Evolutionary conservation across 2,113 vertebrate species (phyloP), one percentile per base, ranked within the genome.

Genomic region (Plectropomus leopardus): DNA sequence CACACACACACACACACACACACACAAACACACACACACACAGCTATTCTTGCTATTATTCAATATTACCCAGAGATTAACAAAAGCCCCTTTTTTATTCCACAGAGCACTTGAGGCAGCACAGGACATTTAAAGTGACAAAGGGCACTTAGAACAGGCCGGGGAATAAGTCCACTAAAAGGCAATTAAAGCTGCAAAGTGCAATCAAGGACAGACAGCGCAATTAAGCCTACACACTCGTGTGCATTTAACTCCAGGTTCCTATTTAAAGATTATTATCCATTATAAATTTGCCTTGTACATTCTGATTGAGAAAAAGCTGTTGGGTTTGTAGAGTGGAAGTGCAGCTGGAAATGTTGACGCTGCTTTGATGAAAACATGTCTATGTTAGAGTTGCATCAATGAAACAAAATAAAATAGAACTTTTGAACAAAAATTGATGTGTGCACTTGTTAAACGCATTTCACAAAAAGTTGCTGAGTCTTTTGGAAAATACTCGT

Each of bases 161-260:
- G 10, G 76, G 80, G 72, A 78, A 79, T 69, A 72, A 76, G 28
- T 67, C 54, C 70, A 72, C 66, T 73, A 82, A 81, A 85, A 86
- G 86, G 45, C 80, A 86, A 86, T 88, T 66, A 73, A 73, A 77
- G 69, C 63, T 53, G 63, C 5, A 61, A 69, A 85, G 72, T 68
- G 61, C 66, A 82, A 80, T 61, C 51, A 74, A 71, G 54, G 58
- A 74, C 76, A 77, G 36, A 42, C 10, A 0, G 24, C 7, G n/a
- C 66, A 63, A 76, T 87, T 83, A 68, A 59, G 40, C 9, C 53
- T 8, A n/a, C 64, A 59, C n/a, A 45, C 54, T 48, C 0, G 1
- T 48, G 50, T 53, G 23, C 13, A 55, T 70, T 48, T 19, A 44
- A 58, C 63, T 70, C 44, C 7, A 30, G 23, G 19, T 69, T 76